These are phyloP conservation scores for Crypturellus undulatus DNA, from an alignment of 2,113 vertebrate genomes.

Conservation along the genomic window DNA sequence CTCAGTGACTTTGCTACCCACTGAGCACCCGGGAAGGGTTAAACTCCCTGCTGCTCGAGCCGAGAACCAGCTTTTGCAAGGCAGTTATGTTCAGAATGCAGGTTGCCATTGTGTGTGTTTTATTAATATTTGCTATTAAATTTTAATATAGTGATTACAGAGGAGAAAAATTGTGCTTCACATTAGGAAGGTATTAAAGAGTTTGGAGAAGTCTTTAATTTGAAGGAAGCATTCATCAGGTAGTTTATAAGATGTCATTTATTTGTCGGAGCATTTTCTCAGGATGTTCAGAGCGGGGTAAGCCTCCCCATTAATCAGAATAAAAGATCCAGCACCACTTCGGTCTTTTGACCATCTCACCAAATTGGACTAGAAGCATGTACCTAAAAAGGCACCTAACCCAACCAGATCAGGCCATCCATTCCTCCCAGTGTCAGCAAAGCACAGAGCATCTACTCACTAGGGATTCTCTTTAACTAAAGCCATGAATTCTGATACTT, in stretches of 20 bases:
- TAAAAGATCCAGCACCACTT: background rate
- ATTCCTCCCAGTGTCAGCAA: background rate
- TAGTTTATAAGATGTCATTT: background rate
- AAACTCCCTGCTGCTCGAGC: background rate
- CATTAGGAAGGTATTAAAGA: conserved; percentile 58
- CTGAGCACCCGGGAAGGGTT: background rate
- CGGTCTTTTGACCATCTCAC: background rate
- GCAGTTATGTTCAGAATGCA: background rate
- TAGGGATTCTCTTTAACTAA: background rate
- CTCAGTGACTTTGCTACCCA: background rate
- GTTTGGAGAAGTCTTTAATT: background rate
- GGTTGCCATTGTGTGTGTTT: conserved; percentile 52
- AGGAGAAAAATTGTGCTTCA: conserved; percentile 72
- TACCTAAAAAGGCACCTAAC: background rate
- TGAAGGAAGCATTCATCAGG: conserved; percentile 55
- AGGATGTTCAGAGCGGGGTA: background rate
- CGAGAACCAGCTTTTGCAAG: background rate
- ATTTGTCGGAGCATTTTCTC: background rate
- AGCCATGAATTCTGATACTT: background rate
- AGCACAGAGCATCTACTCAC: background rate
- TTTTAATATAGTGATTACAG: conserved; percentile 77
- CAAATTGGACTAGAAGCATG: background rate
- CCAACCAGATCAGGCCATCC: background rate
- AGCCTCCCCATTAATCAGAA: background rate
- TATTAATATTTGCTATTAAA: conserved; percentile 74